A percentile compares a stretch with the other conserved stretches of the same genome.
Conservation (phyloP, 2,113 vertebrate genomes). For the Myotis davidii region DNA sequence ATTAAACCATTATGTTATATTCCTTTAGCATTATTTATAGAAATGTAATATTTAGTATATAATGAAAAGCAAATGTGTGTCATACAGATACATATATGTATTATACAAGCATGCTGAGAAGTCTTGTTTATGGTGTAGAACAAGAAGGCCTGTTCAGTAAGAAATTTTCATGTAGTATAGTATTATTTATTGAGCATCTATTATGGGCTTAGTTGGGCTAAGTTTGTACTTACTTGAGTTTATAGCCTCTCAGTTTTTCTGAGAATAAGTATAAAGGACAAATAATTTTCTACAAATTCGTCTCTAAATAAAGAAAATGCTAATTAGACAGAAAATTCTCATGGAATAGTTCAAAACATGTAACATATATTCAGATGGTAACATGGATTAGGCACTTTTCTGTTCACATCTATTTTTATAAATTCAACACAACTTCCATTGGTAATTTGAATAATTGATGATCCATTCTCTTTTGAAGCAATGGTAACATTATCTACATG, state of each 20-base stretch:
- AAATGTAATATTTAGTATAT: conserved; percentile 1
- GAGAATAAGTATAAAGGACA: neutral
- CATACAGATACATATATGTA: neutral
- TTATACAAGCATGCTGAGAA: neutral
- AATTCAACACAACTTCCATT: neutral
- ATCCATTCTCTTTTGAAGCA: neutral
- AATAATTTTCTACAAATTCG: neutral
- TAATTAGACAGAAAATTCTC: neutral
- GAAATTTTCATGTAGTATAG: neutral
- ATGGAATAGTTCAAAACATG: neutral
- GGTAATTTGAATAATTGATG: neutral
- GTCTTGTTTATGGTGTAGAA: neutral
- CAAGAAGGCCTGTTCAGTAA: neutral
- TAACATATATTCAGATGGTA: neutral
- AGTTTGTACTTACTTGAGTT: neutral
- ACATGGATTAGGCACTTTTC: neutral
- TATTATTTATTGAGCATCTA: neutral
- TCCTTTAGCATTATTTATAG: neutral
- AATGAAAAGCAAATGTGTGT: neutral
- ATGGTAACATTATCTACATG: neutral
- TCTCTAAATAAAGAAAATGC: neutral
- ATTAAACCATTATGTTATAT: neutral
- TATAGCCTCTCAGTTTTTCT: neutral
- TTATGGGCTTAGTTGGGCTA: neutral
- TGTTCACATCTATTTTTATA: neutral